phyloP scores from a whole-genome alignment of 2,113 vertebrate genomes.

The Centropristis striata region DNA sequence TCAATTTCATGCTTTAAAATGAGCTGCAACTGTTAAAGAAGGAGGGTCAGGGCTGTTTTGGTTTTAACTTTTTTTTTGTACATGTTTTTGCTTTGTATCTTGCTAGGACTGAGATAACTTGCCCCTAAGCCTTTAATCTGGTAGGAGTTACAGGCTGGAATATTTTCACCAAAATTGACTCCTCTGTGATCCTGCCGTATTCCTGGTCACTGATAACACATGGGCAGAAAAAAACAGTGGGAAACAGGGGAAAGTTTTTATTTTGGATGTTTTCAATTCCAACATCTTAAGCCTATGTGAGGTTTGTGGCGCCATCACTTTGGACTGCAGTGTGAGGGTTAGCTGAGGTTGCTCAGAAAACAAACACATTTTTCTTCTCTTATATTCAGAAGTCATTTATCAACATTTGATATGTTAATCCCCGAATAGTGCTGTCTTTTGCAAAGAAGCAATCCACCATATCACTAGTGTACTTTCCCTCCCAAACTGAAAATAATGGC shows the following conservation, averaged over 20 bases:
- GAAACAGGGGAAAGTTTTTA: constrained; percentile 45
- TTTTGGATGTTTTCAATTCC: constrained; percentile 68
- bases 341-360: constrained; percentile 49
- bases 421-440: constrained; percentile 45
- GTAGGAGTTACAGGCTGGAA: constrained; percentile 75
- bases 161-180: constrained; percentile 76
- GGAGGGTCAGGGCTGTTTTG: constrained; percentile 56
- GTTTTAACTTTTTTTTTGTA: constrained; percentile 68
- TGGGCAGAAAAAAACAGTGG: constrained; percentile 45
- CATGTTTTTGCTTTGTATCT: constrained; percentile 69
- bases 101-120: constrained; percentile 73
- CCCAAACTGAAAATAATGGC: constrained; percentile 52
- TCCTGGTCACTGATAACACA: constrained; percentile 66
- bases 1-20: constrained; percentile 83
- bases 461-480: constrained; percentile 21
- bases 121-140: constrained; percentile 82
- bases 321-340: constrained; percentile 29
- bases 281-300: constrained; percentile 38
- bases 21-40: constrained; percentile 72
- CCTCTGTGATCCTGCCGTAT: constrained; percentile 60
- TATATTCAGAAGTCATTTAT: constrained; percentile 38
- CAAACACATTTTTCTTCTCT: constrained; percentile 42
- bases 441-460: constrained; percentile 20
- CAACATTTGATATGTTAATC: constrained; percentile 56
- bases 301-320: constrained; percentile 54